Percentiles rank a stretch among this genome's conserved stretches.
Evolutionary conservation across 2,888 invertebrate genomes (phyloP).

Genomic region (Dromius quadrimaculatus): DNA sequence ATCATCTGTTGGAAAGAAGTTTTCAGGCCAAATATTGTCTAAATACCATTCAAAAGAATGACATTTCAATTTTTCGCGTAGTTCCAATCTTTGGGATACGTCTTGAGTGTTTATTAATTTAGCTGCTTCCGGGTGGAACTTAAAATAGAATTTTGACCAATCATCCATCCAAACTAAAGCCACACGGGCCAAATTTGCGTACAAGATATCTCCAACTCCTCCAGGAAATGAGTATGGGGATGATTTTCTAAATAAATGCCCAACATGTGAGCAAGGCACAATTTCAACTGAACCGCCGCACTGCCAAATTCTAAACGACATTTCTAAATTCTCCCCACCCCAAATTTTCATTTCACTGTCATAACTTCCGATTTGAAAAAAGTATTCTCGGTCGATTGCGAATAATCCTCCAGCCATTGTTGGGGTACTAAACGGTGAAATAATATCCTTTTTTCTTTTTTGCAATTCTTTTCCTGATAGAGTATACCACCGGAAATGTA

Average conservation of each 20-base stretch:
- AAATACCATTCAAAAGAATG: conserved; percentile 95
- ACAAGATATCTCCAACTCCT: conserved; percentile 88
- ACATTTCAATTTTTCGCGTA: conserved; percentile 81
- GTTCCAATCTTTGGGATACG: conserved; percentile 73
- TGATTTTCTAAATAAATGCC: conserved; percentile 91
- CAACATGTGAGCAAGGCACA: conserved; percentile 92
- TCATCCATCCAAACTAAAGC: conserved; percentile 99
- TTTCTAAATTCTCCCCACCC: conserved; percentile 98
- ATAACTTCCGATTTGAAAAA: conserved; percentile 86
- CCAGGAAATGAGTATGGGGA: conserved; percentile 93
- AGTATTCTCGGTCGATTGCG: conserved; percentile 86
- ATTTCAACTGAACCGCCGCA: conserved; percentile 93
- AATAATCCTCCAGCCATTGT: conserved; percentile 97
- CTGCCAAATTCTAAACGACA: conserved; percentile 97
- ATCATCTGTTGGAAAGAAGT: conserved; percentile 91
- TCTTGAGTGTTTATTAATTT: conserved; percentile 73
- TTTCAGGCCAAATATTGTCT: conserved; percentile 94
- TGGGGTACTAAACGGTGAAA: conserved; percentile 82
- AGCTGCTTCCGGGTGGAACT: conserved; percentile 81
- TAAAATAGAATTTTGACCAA: conserved; percentile 93
- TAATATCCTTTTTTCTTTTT: conserved; percentile 73
- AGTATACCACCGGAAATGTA: conserved; percentile 77
- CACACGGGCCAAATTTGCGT: conserved; percentile 91
- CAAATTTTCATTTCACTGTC: conserved; percentile 87
- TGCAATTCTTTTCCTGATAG: conserved; percentile 76